These are phyloP conservation scores for Enoplolaimus lenunculus DNA, from an alignment of 2,888 invertebrate genomes.

Conservation along the genomic window DNA sequence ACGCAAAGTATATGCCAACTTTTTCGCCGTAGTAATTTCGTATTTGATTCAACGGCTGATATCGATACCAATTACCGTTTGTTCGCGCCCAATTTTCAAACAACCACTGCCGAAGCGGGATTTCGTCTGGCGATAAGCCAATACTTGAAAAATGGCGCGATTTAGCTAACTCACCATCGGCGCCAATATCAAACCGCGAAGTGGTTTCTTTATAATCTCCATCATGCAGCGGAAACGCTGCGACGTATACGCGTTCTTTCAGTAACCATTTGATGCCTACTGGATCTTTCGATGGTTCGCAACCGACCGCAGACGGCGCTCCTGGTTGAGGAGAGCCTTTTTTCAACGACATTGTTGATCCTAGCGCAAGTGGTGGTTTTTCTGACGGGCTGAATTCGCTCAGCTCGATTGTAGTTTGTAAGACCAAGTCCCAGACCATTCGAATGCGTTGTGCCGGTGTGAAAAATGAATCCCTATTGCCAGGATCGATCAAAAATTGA, in stretches of 20 bases:
- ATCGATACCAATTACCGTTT: constrained; percentile 13
- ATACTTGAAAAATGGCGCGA: no score
- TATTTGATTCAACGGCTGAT: constrained; percentile 23
- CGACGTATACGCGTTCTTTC: constrained; percentile 12
- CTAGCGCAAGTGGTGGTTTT: background rate
- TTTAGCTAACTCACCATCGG: background rate
- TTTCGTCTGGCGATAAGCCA: background rate
- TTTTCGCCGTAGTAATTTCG: constrained; percentile 49
- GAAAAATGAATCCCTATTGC: constrained; percentile 17
- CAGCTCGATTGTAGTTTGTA: constrained; percentile 15
- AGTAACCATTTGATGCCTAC: constrained; percentile 20
- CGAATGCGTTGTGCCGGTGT: constrained; percentile 20
- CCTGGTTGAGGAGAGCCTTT: no score
- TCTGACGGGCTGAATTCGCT: background rate
- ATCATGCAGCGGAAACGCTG: constrained; percentile 21
- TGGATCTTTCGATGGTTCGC: constrained; percentile 9
- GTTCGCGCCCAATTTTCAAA: constrained; percentile 22
- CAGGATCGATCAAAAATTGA: constrained; percentile 15
- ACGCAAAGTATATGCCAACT: constrained; percentile 76
- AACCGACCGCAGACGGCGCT: no score
- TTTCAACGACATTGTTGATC: no score
- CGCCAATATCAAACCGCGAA: background rate
- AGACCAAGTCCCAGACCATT: constrained; percentile 20
- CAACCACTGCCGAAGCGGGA: constrained; percentile 23
- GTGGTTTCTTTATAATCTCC: background rate